Evolutionary conservation across 2,888 invertebrate genomes (phyloP).

Genomic region (Tolmerus cingulatus): DNA sequence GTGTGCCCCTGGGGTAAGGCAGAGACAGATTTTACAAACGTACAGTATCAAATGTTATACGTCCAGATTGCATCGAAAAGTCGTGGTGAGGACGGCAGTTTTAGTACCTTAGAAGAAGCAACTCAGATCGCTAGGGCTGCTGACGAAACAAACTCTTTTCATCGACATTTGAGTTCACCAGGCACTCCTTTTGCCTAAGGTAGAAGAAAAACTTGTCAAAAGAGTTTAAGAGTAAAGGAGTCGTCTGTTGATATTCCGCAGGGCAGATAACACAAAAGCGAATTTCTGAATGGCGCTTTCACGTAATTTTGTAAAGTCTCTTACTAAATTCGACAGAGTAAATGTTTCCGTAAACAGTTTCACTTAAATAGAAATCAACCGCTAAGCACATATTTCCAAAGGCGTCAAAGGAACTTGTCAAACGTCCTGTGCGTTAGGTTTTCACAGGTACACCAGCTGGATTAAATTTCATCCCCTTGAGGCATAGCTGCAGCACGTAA

Average conservation of each 20-base stretch:
- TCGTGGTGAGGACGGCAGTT: conserved; percentile 10
- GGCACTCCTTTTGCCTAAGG: not conserved
- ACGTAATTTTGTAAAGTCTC: conserved; percentile 11
- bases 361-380: not conserved
- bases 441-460: not conserved
- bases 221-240: not conserved
- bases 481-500: not conserved
- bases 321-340: not conserved
- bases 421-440: not conserved
- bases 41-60: not conserved
- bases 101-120: not conserved
- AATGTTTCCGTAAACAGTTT: conserved; percentile 14
- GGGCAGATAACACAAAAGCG: not conserved
- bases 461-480: not conserved
- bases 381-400: not conserved
- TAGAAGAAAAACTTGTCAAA: not conserved
- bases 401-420: not conserved
- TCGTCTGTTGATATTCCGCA: not conserved
- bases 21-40: not conserved
- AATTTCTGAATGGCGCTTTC: conserved; percentile 4
- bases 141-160: conserved; percentile 1
- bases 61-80: not conserved
- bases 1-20: not conserved
- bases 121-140: not conserved
- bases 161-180: not conserved